Evolutionary conservation across 2,888 invertebrate genomes (phyloP).

Genomic region (Acanthosepion esculentum): DNA sequence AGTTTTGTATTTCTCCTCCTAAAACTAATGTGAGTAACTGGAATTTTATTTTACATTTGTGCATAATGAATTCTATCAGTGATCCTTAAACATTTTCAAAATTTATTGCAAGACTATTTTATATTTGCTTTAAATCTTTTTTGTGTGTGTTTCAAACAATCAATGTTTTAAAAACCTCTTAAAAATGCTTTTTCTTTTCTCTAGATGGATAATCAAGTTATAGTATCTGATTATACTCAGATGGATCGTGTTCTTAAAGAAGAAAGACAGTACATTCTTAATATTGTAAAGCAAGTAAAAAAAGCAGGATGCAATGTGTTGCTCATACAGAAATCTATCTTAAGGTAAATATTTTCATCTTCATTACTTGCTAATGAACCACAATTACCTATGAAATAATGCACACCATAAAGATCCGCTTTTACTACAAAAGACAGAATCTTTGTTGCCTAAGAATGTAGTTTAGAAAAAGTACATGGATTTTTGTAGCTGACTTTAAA

Average conservation of each 20-base stretch:
- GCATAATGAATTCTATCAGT: background rate
- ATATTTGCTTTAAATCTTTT: background rate
- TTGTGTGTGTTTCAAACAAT: background rate
- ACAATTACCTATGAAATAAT: background rate
- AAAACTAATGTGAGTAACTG: slow-evolving; percentile 86
- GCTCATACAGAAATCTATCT: slow-evolving; percentile 88
- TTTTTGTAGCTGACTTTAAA: too few species aligned
- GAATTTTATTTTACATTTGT: background rate
- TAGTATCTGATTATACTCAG: slow-evolving; percentile 98
- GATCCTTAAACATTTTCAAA: background rate
- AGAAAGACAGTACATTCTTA: slow-evolving; percentile 96
- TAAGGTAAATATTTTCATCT: slow-evolving; percentile 78
- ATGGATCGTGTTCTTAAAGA: slow-evolving; percentile 99
- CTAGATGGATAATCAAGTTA: slow-evolving; percentile 77
- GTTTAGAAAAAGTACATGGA: too few species aligned
- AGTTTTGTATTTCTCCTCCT: slow-evolving; percentile 99
- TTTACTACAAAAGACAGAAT: too few species aligned
- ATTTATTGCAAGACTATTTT: background rate
- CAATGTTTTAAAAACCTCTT: background rate
- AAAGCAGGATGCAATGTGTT: slow-evolving; percentile 98
- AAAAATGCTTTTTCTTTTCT: slow-evolving; percentile 46
- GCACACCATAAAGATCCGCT: background rate
- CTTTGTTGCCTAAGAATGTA: too few species aligned
- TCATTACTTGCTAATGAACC: background rate
- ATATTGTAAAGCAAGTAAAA: slow-evolving; percentile 98